Percentiles rank a stretch among this genome's conserved stretches.
Conservation (phyloP, 2,888 invertebrate genomes). For the Bellardia pandia region DNA sequence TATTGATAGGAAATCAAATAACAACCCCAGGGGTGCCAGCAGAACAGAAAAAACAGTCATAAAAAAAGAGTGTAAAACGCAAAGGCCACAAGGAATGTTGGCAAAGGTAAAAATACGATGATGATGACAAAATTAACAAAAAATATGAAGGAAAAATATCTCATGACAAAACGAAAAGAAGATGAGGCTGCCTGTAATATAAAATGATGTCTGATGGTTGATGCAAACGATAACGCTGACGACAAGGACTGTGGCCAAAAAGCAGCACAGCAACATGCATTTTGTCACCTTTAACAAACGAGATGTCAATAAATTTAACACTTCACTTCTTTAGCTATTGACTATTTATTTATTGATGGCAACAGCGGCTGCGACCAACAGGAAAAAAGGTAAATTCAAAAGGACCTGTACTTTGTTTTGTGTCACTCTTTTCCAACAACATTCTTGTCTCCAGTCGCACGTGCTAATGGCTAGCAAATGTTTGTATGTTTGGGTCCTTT, state of each 20-base stretch:
- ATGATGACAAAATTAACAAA: constrained; percentile 16
- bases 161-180: constrained; percentile 48
- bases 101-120: constrained; percentile 22
- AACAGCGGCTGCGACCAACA: not conserved
- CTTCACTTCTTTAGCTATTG: constrained; percentile 51
- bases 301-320: constrained; percentile 73
- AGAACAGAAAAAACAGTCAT: constrained; percentile 20
- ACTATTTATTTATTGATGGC: constrained; percentile 45
- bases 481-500: not conserved
- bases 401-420: constrained; percentile 31
- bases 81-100: constrained; percentile 65
- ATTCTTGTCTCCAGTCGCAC: constrained; percentile 29
- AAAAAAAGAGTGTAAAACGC: constrained; percentile 61
- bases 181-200: constrained; percentile 35
- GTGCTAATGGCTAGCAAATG: constrained; percentile 56
- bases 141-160: constrained; percentile 16
- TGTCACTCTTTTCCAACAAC: constrained; percentile 29
- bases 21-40: constrained; percentile 61
- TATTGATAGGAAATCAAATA: constrained; percentile 69
- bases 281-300: constrained; percentile 75
- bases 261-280: constrained; percentile 65
- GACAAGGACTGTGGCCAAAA: constrained; percentile 25
- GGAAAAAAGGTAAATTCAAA: constrained; percentile 7
- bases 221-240: constrained; percentile 64
- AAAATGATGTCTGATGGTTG: constrained; percentile 37